phyloP scores from a whole-genome alignment of 1,140 invertebrate genomes.

The Mercenaria mercenaria region DNA sequence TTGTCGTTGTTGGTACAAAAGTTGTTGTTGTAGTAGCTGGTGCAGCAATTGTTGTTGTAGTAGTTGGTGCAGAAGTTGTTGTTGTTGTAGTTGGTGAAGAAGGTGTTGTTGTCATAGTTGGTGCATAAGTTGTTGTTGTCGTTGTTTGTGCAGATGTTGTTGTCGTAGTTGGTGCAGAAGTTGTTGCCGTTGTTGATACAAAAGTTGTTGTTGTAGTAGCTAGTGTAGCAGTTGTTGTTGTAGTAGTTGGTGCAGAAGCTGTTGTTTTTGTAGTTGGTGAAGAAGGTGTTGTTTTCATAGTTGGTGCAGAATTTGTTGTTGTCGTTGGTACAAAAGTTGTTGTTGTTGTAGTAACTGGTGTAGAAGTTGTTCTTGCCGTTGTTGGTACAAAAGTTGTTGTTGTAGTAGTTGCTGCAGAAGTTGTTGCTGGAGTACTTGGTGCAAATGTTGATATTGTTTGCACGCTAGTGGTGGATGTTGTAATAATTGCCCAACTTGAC shows the following conservation, averaged over 20 bases:
- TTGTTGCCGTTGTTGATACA: neutral
- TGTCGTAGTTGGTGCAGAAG: too few relatives aligned
- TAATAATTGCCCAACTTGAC: neutral
- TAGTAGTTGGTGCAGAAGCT: neutral
- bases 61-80: neutral
- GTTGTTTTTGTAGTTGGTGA: neutral
- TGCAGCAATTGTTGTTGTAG: neutral
- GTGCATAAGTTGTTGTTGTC: too few relatives aligned
- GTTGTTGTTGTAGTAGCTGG: neutral
- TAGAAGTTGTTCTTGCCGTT: neutral
- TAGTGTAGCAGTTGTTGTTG: neutral
- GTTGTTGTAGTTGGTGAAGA: neutral
- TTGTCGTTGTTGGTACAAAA: neutral
- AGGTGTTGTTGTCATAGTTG: neutral
- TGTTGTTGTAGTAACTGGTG: neutral
- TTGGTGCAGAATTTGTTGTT: neutral
- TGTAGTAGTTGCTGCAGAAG: neutral
- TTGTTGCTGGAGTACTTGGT: neutral
- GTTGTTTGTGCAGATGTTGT: too few relatives aligned
- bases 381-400: neutral
- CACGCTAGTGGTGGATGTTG: neutral
- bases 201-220: neutral
- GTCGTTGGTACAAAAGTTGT: neutral
- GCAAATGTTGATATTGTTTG: neutral
- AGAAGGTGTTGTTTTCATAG: neutral